phyloP scores from a whole-genome alignment of 2,888 invertebrate species.

The Epistrophe grossulariae region DNA sequence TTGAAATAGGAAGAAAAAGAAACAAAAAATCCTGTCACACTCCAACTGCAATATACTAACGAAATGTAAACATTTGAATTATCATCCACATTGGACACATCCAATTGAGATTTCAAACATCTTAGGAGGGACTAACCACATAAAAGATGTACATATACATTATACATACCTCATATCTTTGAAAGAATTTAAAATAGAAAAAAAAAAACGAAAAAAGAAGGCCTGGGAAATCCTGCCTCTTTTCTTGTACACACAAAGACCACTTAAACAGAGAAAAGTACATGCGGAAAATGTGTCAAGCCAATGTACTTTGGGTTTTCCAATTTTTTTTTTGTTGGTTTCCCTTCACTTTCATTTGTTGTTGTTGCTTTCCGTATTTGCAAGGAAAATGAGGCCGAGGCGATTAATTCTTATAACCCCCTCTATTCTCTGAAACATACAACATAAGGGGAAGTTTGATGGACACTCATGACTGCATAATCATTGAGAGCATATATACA shows the following conservation, averaged over 20 bases:
- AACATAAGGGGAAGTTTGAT: constrained; percentile 60
- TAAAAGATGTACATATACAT: background rate
- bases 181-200: constrained; percentile 47
- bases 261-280: constrained; percentile 71
- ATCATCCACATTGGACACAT: constrained; percentile 60
- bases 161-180: constrained; percentile 32
- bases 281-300: constrained; percentile 74
- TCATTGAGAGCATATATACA: constrained; percentile 33
- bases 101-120: constrained; percentile 57
- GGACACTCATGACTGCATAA: constrained; percentile 72
- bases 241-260: constrained; percentile 37
- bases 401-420: constrained; percentile 47
- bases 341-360: background rate
- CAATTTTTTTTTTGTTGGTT: no score
- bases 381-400: constrained; percentile 62
- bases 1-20: constrained; percentile 6
- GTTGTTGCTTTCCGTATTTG: constrained; percentile 31
- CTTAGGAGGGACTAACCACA: constrained; percentile 52
- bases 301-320: constrained; percentile 70
- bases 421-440: background rate
- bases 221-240: constrained; percentile 46
- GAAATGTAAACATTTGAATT: constrained; percentile 72
- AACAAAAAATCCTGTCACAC: constrained; percentile 29
- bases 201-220: constrained; percentile 25
- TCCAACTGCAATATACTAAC: constrained; percentile 51